A percentile compares a stretch with the other conserved stretches of the same genome.
These are phyloP conservation scores for Keiferia lycopersicella DNA, from an alignment of 2,888 invertebrate genomes.

Conservation along the genomic window DNA sequence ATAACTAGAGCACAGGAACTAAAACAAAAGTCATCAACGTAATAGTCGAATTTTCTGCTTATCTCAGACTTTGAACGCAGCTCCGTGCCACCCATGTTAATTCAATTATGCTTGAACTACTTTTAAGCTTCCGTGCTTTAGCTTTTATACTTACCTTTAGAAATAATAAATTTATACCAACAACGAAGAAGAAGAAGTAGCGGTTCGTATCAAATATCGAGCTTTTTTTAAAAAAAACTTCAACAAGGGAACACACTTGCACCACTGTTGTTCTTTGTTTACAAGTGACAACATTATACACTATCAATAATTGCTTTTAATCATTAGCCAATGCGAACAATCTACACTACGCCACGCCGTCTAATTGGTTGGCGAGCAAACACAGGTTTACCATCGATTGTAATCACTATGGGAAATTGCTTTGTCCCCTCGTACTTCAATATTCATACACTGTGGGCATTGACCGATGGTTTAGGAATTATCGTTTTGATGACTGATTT, in stretches of 20 bases:
- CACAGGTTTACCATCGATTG: slow-evolving; percentile 25
- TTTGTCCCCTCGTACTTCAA: slow-evolving; percentile 11
- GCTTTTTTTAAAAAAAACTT: not conserved
- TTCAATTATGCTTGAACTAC: not conserved
- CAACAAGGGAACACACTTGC: not conserved
- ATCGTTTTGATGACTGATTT: not conserved
- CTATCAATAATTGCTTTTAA: slow-evolving; percentile 32
- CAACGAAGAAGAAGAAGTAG: no score
- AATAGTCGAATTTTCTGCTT: slow-evolving; percentile 2
- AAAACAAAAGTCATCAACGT: slow-evolving; percentile 6
- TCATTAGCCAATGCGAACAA: slow-evolving; percentile 25
- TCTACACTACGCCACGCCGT: slow-evolving; percentile 13
- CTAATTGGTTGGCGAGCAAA: slow-evolving; percentile 27
- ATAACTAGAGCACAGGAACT: slow-evolving; percentile 1
- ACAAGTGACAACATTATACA: slow-evolving; percentile 19
- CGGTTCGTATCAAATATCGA: no score
- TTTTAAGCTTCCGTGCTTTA: not conserved
- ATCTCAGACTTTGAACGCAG: not conserved
- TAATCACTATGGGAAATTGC: slow-evolving; percentile 23
- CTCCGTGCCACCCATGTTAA: not conserved
- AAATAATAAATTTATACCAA: not conserved
- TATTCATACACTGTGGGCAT: slow-evolving; percentile 18
- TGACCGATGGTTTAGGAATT: not conserved
- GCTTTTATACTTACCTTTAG: not conserved
- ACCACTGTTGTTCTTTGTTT: not conserved